Evolutionary conservation across 2,888 invertebrate species (phyloP), one percentile per base, ranked within the genome.

Genomic region (Dicroscelio sp.): DNA sequence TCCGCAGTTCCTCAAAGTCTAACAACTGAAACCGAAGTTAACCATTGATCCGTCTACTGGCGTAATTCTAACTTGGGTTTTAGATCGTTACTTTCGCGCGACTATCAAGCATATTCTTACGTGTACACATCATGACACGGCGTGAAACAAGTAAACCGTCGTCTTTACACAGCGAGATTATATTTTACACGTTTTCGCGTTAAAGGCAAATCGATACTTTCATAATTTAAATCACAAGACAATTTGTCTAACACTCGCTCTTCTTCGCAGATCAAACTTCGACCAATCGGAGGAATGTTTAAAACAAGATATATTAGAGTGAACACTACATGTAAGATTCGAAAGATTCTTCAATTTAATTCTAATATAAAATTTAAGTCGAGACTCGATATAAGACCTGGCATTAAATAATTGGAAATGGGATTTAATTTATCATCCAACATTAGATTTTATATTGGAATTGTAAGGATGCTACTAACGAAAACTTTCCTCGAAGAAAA

Each of bases 141-240:
- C 73, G 43, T 27, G 30, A 88, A 84, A 73, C 67, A 86, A 80
- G 58, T 67, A 43, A 82, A 86, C 31, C 63, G 65, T 69, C 30
- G 20, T 86, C 10, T 86, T 89, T 76, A 86, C 86, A 82, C n/a
- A 76, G 76, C 76, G 35, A 80, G 76, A 89, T 52, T 89, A 86
- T 79, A 80, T 73, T 63, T 75, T 89, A 85, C 90, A 86, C 12
- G 31, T 86, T 35, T 33, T 85, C 76, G 78, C 86, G 25, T 85
- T 86, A 78, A 90, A 90, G 90, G 86, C 90, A 90, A 86, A 90
- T 82, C 25, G 12, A 89, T 89, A 90, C 90, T 90, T 90, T 90
- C 90, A 90, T 76, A 82, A 90, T 90, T 86, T 20, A 82, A 90
- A 82, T 85, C 86, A 86, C 89, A 82, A 86, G 82, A 86, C 33